Conservation (phyloP, 2,888 invertebrate genomes). For the Diaphora mendica region DNA sequence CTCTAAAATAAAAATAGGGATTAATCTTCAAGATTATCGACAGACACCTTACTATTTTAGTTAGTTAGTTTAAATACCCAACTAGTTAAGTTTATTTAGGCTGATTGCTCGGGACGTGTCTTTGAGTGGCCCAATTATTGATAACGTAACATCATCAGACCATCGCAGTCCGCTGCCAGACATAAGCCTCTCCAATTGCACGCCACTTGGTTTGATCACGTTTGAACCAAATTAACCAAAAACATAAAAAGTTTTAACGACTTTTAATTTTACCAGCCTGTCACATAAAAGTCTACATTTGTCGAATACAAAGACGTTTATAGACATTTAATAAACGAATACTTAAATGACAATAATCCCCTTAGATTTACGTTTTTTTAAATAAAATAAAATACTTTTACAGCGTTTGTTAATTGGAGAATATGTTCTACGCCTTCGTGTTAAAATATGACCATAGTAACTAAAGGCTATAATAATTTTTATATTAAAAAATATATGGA, state of each 20-base stretch:
- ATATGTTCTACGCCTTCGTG: constrained; percentile 7
- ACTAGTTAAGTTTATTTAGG: neutral
- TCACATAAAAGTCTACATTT: constrained; percentile 15
- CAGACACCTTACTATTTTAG: neutral
- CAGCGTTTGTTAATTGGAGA: constrained; percentile 21
- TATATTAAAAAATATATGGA: constrained; percentile 11
- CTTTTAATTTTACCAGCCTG: constrained; percentile 11
- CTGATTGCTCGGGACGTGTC: neutral
- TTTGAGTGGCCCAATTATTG: neutral
- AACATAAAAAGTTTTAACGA: constrained; percentile 3
- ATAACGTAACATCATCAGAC: neutral
- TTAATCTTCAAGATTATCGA: neutral
- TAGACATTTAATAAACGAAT: constrained; percentile 22
- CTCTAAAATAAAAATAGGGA: neutral
- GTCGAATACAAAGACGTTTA: constrained; percentile 7
- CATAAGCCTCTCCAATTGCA: neutral
- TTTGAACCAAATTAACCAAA: neutral
- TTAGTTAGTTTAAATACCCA: constrained; percentile 2
- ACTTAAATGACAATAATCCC: constrained; percentile 6
- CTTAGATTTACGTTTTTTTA: constrained; percentile 14
- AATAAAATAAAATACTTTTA: constrained; percentile 32
- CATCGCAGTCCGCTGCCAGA: no score
- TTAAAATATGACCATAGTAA: constrained; percentile 32
- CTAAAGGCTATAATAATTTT: constrained; percentile 18
- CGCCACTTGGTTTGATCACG: no score